Evolutionary conservation across 23 tunicate species (phyloP), one percentile per base, ranked within the genome.

Genomic region (Ascidia mentula): DNA sequence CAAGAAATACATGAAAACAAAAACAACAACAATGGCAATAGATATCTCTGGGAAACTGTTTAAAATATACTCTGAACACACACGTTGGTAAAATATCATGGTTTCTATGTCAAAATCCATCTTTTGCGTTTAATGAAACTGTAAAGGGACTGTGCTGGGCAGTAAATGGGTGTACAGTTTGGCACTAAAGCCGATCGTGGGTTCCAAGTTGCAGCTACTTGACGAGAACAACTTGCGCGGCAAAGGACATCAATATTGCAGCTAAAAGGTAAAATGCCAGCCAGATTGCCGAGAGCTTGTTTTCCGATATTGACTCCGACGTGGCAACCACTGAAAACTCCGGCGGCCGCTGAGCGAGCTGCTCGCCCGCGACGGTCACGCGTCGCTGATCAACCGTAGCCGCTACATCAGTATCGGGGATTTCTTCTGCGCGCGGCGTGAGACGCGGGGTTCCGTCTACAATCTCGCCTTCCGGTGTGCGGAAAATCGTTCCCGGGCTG

Each of bases 161-260:
- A n/a, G n/a, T n/a, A n/a, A n/a, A n/a, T n/a, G n/a, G n/a, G n/a
- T n/a, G n/a, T n/a, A n/a, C n/a, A n/a, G n/a, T n/a, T n/a, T n/a
- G n/a, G n/a, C n/a, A n/a, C n/a, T n/a, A n/a, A n/a, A n/a, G n/a
- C n/a, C n/a, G n/a, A n/a, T n/a, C n/a, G n/a, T n/a, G n/a, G n/a
- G n/a, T n/a, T n/a, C n/a, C n/a, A n/a, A n/a, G n/a, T n/a, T n/a
- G n/a, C n/a, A 28, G 6, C 60, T 26, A 79, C 37, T 79, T 65
- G 13, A 79, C 74, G 60, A 38, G 35, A 5, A 73, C 18, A 36
- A 75, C 73, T 45, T 87, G 90, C 81, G 82, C 81, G 18, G 42
- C 40, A 37, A 79, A 87, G 20, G 90, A 85, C 38, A 80, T 34
- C 15, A 87, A 37, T 69, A 87, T 72, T 38, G 90, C 90, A 45